Base-by-base conservation (phyloP, 1,140 invertebrate species). In the Macrosteles quadrilineatus region DNA sequence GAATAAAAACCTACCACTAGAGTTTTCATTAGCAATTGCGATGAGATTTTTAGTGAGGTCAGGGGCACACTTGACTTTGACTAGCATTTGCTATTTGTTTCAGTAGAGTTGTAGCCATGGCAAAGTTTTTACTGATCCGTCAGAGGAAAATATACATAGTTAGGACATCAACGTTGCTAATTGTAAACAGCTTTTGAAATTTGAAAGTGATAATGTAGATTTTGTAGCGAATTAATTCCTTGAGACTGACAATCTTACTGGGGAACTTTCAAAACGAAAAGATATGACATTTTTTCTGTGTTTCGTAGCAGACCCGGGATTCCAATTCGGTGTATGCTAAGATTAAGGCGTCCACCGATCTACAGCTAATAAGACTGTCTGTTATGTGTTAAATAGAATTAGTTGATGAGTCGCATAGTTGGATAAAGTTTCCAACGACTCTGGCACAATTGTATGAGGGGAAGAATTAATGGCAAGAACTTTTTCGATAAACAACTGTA, bases 1-100 rank as follows among this genome's bases (percentile, higher is more conserved):
- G 55, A 59, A 59, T 59, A 59, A 59, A 59, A 59, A 23, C 21
- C 23, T 29, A 14, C 29, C 6, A 29, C 55, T 59, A 29, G 55
- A 59, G 11, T 59, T 59, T 27, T 29, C 23, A 4, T 6, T 23
- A 59, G 29, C 55, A 59, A 3, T 17, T 50, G 55, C 29, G 11
- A 59, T 2, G 29, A 29, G 14, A 11, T 29, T 59, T 59, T 59
- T 59, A 59, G 55, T 59, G 14, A 23, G 25, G 29, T 31, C 9
- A 31, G 29, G 29, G 27, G 55, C 55, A 59, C 21, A 11, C 27
- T 59, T 59, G 14, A 29, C 21, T 29, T 59, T 23, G 23, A 4
- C 23, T 59, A 29, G 29, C 14, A 50, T n/a, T 50, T n/a, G n/a
- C 47, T 50, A 19, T 50, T 50, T 50, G 4, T 21, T 4, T 50